Evolutionary conservation across 2,113 vertebrate species (phyloP).

Genomic region (Nanorana parkeri): DNA sequence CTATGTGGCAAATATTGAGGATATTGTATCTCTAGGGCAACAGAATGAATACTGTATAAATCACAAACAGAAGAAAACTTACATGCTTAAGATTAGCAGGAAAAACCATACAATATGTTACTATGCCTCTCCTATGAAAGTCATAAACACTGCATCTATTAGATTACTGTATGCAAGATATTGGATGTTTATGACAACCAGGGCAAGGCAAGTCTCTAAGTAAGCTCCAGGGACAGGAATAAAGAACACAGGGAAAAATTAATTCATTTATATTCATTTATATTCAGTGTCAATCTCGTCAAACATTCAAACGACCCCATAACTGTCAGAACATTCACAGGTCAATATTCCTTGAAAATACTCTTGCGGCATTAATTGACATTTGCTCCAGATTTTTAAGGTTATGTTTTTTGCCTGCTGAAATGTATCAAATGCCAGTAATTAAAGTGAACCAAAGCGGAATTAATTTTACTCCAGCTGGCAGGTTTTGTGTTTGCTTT

Average conservation of each 20-base stretch:
- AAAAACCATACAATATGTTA: background rate
- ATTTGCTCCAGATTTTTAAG: conserved; percentile 54
- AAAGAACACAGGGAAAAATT: conserved; percentile 5
- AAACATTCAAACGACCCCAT: conserved; percentile 41
- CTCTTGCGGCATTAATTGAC: conserved; percentile 53
- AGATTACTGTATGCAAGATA: background rate
- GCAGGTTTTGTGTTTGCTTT: conserved; percentile 51
- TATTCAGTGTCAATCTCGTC: conserved; percentile 47
- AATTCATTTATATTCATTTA: conserved; percentile 37
- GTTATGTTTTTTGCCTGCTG: conserved; percentile 54
- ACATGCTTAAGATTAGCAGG: conserved; percentile 1
- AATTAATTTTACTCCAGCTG: conserved; percentile 56
- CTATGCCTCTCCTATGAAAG: background rate
- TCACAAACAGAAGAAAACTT: background rate
- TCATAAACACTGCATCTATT: conserved; percentile 27
- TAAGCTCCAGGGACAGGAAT: conserved; percentile 8
- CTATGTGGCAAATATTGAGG: background rate
- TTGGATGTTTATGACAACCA: conserved; percentile 14
- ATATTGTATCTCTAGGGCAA: background rate
- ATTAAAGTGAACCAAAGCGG: conserved; percentile 53
- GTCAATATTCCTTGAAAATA: conserved; percentile 52
- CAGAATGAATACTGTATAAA: conserved; percentile 2
- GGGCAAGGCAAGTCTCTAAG: background rate
- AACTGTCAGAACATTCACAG: conserved; percentile 54
- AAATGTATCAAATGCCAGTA: conserved; percentile 54